phyloP scores from a whole-genome alignment of 2,888 invertebrate species.

The Strigamia maritima region DNA sequence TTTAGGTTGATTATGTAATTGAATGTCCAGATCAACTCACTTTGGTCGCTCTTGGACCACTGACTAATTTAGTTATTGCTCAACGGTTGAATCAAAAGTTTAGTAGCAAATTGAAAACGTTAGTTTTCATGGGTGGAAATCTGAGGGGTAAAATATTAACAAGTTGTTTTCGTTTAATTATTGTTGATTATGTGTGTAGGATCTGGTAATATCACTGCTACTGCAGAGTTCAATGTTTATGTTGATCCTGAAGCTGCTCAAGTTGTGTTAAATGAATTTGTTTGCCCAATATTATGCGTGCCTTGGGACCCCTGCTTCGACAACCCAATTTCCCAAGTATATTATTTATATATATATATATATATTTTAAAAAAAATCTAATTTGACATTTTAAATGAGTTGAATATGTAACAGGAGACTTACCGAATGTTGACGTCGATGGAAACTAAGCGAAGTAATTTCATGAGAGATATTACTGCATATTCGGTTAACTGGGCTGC shows the following conservation, averaged over 20 bases:
- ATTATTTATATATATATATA: background rate
- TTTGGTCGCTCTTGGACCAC: conserved; percentile 51
- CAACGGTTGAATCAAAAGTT: conserved; percentile 52
- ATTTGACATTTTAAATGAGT: background rate
- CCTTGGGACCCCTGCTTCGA: conserved; percentile 67
- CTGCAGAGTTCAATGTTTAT: conserved; percentile 74
- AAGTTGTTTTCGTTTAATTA: background rate
- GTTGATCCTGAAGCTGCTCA: conserved; percentile 73
- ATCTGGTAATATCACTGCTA: background rate
- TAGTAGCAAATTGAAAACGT: conserved; percentile 43
- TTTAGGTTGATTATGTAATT: conserved; percentile 40
- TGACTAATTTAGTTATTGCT: conserved; percentile 55
- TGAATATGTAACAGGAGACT: background rate
- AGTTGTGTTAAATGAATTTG: conserved; percentile 62
- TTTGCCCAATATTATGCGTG: conserved; percentile 60
- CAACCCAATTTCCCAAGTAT: conserved; percentile 52
- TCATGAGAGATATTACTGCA: background rate
- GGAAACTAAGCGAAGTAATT: background rate
- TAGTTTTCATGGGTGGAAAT: conserved; percentile 44
- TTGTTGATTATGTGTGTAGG: no score
- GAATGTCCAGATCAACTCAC: conserved; percentile 48
- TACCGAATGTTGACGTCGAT: background rate
- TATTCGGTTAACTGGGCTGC: background rate
- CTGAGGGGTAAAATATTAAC: conserved; percentile 44
- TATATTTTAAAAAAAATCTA: background rate